Percentiles rank a stretch among this genome's conserved stretches.
Conservation (phyloP, 2,113 vertebrate species). For the Hirundichthys speculiger region DNA sequence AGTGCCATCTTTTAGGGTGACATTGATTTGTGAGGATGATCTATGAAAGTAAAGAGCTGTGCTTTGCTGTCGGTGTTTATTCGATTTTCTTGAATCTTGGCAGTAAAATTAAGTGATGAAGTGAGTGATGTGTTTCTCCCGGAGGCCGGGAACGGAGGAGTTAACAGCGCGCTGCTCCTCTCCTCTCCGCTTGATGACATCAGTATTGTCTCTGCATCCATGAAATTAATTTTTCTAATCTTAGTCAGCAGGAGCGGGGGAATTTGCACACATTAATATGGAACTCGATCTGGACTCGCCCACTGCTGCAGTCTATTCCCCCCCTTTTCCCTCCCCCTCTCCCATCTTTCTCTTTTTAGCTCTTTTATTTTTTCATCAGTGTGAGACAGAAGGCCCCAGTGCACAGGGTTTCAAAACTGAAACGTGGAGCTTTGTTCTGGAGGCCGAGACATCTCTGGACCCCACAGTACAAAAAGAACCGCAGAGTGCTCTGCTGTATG, state of each 20-base stretch:
- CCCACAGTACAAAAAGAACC: conserved; percentile 42
- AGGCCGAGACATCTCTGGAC: conserved; percentile 43
- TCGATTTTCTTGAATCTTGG: conserved; percentile 22
- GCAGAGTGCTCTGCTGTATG: conserved; percentile 51
- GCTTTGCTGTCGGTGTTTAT: conserved; percentile 15
- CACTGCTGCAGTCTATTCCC: conserved; percentile 63
- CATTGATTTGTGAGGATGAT: conserved; percentile 11
- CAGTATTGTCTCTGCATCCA: conserved; percentile 84
- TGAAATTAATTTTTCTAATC: conserved; percentile 86
- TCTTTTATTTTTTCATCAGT: conserved; percentile 12
- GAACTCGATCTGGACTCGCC: conserved; percentile 73
- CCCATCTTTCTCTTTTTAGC: conserved; percentile 21
- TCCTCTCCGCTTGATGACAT: conserved; percentile 80
- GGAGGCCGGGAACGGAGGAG: conserved; percentile 62
- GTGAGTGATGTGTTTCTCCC: conserved; percentile 31
- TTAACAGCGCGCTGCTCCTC: conserved; percentile 65
- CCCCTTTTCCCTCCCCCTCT: conserved; percentile 25
- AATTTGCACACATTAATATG: conserved; percentile 84
- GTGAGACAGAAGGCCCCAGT: conserved; percentile 48
- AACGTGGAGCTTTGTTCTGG: conserved; percentile 55
- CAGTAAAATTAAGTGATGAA: conserved; percentile 34
- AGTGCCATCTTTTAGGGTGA: conserved; percentile 3
- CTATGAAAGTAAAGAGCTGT: conserved; percentile 7
- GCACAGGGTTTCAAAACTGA: conserved; percentile 37
- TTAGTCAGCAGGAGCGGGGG: conserved; percentile 83